These are phyloP conservation scores for Trissonchulus latispiculum DNA, from an alignment of 2,888 invertebrate species.

Conservation along the genomic window DNA sequence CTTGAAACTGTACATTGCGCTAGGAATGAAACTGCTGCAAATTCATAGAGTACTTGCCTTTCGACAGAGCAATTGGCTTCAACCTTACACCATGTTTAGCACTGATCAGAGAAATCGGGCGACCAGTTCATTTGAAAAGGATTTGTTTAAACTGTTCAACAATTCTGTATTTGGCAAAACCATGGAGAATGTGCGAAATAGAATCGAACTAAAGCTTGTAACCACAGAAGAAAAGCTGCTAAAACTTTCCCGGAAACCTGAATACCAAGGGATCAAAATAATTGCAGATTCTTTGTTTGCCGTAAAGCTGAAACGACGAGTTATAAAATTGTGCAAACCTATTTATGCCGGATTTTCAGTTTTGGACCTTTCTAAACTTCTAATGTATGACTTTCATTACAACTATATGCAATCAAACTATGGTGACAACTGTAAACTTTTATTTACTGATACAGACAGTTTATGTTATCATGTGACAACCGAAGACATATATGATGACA, in stretches of 20 bases:
- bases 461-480: constrained; percentile 3
- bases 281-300: not conserved
- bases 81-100: constrained; percentile 5
- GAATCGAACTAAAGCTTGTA: not conserved
- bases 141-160: constrained; percentile 7
- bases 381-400: constrained; percentile 12
- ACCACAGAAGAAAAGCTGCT: not conserved
- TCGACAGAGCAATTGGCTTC: not conserved
- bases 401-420: not conserved
- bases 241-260: not conserved
- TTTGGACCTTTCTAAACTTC: not conserved
- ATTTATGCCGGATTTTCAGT: constrained; percentile 8
- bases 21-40: not conserved
- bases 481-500: not conserved
- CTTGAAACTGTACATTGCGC: not conserved
- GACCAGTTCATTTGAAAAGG: constrained; percentile 3
- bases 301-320: not conserved
- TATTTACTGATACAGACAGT: constrained; percentile 1
- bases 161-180: constrained; percentile 15
- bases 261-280: not conserved
- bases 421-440: not conserved
- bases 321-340: not conserved
- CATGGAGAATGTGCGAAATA: constrained; percentile 5
- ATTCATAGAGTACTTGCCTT: constrained; percentile 3
- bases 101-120: not conserved